Evolutionary conservation across 1,140 invertebrate genomes (phyloP), one percentile per base, ranked within the genome.

Genomic region (Nomia melanderi): DNA sequence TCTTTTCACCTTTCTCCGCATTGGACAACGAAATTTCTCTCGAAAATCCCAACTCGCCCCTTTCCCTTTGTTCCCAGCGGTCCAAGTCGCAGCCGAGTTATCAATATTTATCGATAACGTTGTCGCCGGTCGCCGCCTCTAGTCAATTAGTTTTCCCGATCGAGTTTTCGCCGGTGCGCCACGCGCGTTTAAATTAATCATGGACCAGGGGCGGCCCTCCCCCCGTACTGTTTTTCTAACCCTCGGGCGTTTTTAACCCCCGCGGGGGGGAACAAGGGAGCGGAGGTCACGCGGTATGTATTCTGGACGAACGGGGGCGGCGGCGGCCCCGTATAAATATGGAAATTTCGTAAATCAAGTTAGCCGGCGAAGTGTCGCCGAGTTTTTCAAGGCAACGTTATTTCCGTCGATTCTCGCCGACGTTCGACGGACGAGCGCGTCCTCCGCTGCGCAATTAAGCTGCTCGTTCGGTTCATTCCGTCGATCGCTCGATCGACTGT

Each of bases 301-400:
- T 53, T 76, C 41, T 47, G 39, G 56, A 69, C 57, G 63, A 64
- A 72, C 39, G 54, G 66, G 27, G 36, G 71, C 50, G 79, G 54
- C 4, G 57, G 27, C 14, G 41, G 41, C 41, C 12, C 14, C 63
- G 81, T 79, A 82, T 82, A 82, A 82, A 82, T 82, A 82, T 82
- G 81, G 81, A 82, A 82, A 82, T 82, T 82, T 82, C 74, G 74
- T 73, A 82, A 82, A 82, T 82, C 74, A 81, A 82, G 81, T 82
- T 82, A 81, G 79, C 67, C 31, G 57, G 44, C 66, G 39, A 71
- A 82, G 80, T 77, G 78, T 82, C 78, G 69, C 4, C 25, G 62
- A 67, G 74, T 67, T 82, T 63, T 81, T 81, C 27, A 77, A 76
- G 50, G 65, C 77, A 80, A 80, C 78, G 78, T 80, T 77, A 80